phyloP scores from a whole-genome alignment of 2,888 invertebrate species.

The Drosophila demipolita region DNA sequence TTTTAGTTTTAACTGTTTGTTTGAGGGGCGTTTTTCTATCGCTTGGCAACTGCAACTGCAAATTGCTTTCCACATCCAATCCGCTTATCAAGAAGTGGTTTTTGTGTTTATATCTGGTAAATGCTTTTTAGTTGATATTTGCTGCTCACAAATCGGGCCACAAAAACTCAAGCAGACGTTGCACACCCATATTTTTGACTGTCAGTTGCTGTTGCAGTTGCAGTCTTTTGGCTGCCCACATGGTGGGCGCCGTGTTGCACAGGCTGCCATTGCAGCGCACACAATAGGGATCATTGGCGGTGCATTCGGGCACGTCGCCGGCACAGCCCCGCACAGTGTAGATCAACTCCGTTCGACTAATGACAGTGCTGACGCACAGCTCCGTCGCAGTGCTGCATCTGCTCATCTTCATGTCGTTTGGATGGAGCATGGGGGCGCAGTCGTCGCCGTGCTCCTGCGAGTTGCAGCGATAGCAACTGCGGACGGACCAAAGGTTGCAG shows the following conservation, averaged over 20 bases:
- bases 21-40: slow-evolving; percentile 46
- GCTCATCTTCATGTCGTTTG: slow-evolving; percentile 49
- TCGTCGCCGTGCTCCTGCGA: slow-evolving; percentile 67
- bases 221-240: slow-evolving; percentile 48
- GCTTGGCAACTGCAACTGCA: slow-evolving; percentile 21
- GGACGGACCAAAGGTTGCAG: slow-evolving; percentile 75
- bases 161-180: slow-evolving; percentile 27
- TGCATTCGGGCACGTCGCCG: slow-evolving; percentile 74
- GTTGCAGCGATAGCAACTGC: slow-evolving; percentile 80
- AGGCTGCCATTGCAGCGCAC: slow-evolving; percentile 79
- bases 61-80: slow-evolving; percentile 9
- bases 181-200: not conserved
- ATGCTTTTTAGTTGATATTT: slow-evolving; percentile 25
- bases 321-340: slow-evolving; percentile 80
- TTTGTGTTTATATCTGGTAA: slow-evolving; percentile 24
- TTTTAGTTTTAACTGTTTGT: not conserved
- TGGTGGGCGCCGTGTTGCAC: slow-evolving; percentile 71
- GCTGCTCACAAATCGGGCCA: slow-evolving; percentile 26
- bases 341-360: slow-evolving; percentile 62
- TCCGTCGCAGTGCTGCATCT: slow-evolving; percentile 71
- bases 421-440: slow-evolving; percentile 63
- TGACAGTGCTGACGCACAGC: slow-evolving; percentile 77
- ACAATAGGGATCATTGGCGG: slow-evolving; percentile 78
- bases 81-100: slow-evolving; percentile 17
- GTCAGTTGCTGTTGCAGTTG: slow-evolving; percentile 5